Percentiles rank a stretch among this genome's conserved stretches.
These are phyloP conservation scores for Bombycilla garrulus DNA, from an alignment of 2,113 vertebrate species.

Conservation along the genomic window DNA sequence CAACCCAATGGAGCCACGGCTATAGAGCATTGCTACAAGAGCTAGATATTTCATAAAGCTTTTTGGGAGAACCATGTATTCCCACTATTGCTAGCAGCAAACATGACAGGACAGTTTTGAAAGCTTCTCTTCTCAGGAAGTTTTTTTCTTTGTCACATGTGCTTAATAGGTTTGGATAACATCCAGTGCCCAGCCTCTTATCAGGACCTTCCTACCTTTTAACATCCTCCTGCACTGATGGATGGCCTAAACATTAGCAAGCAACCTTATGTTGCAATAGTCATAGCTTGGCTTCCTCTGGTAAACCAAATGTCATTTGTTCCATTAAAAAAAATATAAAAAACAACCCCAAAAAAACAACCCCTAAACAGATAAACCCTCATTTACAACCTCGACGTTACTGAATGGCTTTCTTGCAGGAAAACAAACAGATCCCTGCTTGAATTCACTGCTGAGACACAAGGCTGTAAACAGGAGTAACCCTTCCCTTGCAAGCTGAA, in stretches of 20 bases:
- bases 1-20: background rate
- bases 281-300: slow-evolving; percentile 46
- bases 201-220: slow-evolving; percentile 33
- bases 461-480: background rate
- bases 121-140: background rate
- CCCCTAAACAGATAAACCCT: slow-evolving; percentile 32
- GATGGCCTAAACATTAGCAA: slow-evolving; percentile 40
- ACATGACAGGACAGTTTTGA: background rate
- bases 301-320: slow-evolving; percentile 47
- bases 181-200: background rate
- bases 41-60: background rate
- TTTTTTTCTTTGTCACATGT: background rate
- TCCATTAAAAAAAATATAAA: slow-evolving; percentile 24
- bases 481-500: background rate
- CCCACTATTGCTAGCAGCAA: background rate
- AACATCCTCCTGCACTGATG: background rate
- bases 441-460: slow-evolving; percentile 24
- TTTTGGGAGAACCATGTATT: background rate
- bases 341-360: background rate
- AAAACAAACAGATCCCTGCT: slow-evolving; percentile 46
- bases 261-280: slow-evolving; percentile 49
- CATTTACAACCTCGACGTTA: background rate
- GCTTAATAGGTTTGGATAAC: background rate
- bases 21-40: background rate
- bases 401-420: slow-evolving; percentile 35